Evolutionary conservation across 2,797 vertebrate species (phyloP), one percentile per base, ranked within the genome.

Genomic region (Phataginus tricuspis): DNA sequence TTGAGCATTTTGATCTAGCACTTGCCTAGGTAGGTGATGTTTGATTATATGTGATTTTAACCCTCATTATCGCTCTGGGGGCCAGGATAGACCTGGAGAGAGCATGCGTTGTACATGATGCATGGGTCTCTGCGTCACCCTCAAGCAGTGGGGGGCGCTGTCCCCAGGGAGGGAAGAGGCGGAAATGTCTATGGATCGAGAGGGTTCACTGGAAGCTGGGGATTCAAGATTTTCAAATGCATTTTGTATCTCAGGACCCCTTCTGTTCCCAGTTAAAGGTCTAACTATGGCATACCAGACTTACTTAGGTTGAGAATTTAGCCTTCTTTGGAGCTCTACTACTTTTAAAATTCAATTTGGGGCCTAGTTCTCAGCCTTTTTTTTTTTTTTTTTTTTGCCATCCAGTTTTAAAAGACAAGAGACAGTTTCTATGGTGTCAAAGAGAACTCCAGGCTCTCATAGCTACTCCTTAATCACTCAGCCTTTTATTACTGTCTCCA

Each of bases 281-380:
- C 5, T 77, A 9, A 37, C 19, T 3, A 37, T 64, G 37, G 57
- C 5, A 37, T 23, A 49, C 42, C 5, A 85, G 10, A 72, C 63
- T 75, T 92, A 53, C 80, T 66, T 77, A 78, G 39, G 57, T 34
- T 51, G 55, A 88, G 16, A 89, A 79, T 64, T 79, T 51, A 57
- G 63, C 16, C 3, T 69, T 78, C 37, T 68, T 87, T 96, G n/a
- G 14, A 71, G 37, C 0, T 87, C 29, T 77, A 39, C 11, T 55
- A 49, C 19, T 66, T 94, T 75, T n/a, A 39, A 69, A 85, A 42
- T 69, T 75, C 37, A 74, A 69, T 59, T 14, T 80, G 16, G 5
- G 42, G 34, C 53, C n/a, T 84, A 23, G 15, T 82, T 86, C 34
- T 82, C 34, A 61, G 42, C 2, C 34, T 16, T 42, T 34, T 57